Conservation (phyloP, 2,888 invertebrate species). For the Scaptomyza polygonia region DNA sequence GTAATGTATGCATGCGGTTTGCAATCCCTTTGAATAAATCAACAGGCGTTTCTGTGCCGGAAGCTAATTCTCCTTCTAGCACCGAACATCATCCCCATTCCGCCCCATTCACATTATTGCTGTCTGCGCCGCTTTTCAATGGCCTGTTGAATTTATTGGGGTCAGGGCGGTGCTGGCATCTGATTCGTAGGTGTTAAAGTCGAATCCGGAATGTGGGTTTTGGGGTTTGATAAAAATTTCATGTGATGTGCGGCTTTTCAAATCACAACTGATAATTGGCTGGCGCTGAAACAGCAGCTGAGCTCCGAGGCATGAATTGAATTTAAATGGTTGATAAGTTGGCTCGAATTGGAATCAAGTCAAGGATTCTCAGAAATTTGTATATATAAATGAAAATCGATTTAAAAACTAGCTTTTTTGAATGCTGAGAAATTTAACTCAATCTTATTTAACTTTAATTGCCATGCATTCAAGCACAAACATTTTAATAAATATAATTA, state of each 20-base stretch:
- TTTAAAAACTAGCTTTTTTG: neutral
- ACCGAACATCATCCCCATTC: neutral
- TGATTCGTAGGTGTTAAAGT: conserved; percentile 39
- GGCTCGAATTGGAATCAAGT: conserved; percentile 3
- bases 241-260: conserved; percentile 32
- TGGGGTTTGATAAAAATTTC: conserved; percentile 40
- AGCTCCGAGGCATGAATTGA: conserved; percentile 45
- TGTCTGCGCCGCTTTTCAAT: conserved; percentile 29
- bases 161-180: conserved; percentile 36
- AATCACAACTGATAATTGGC: conserved; percentile 73
- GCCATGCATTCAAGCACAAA: conserved; percentile 7
- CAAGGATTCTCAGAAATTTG: neutral
- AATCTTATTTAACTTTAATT: conserved; percentile 14
- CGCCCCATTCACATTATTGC: conserved; percentile 21
- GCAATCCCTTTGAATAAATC: conserved; percentile 70
- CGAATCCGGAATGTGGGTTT: conserved; percentile 13
- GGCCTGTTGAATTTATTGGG: conserved; percentile 65
- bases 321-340: conserved; percentile 63
- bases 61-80: neutral
- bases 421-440: neutral
- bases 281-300: conserved; percentile 52
- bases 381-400: neutral
- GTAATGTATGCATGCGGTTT: conserved; percentile 17
- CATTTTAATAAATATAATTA: conserved; percentile 35
- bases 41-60: conserved; percentile 58